Conservation (phyloP, 2,888 invertebrate genomes). For the Eupithecia exiguata region DNA sequence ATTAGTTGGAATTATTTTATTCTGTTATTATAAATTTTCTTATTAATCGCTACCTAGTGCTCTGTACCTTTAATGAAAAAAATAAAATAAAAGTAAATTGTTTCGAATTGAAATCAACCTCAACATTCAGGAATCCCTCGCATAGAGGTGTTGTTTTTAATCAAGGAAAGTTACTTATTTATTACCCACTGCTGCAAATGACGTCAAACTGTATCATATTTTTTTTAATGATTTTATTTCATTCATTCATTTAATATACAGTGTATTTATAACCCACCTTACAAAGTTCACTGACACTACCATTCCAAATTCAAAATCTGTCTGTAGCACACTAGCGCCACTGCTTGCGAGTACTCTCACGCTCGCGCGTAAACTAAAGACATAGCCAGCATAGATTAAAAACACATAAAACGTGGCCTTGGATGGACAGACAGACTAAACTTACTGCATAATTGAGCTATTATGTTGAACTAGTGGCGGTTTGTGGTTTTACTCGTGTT, state of each 20-base stretch:
- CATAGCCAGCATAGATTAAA: constrained; percentile 64
- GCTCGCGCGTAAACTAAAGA: constrained; percentile 50
- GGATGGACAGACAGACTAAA: constrained; percentile 41
- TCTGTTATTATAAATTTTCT: too few species aligned
- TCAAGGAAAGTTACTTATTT: neutral
- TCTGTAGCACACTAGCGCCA: constrained; percentile 47
- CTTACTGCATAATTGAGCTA: constrained; percentile 41
- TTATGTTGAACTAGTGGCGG: constrained; percentile 24
- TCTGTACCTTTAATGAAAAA: too few species aligned
- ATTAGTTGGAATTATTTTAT: too few species aligned
- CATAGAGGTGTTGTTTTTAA: neutral
- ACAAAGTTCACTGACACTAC: constrained; percentile 4
- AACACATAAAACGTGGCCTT: constrained; percentile 67
- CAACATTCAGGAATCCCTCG: neutral
- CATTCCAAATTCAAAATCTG: constrained; percentile 12
- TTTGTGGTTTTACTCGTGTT: constrained; percentile 3
- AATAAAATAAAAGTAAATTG: too few species aligned
- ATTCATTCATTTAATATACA: neutral
- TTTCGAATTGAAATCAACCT: too few species aligned
- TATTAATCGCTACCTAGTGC: too few species aligned
- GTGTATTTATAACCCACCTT: neutral
- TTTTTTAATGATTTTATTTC: neutral
- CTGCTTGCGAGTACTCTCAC: constrained; percentile 54
- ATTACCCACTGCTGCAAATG: too few species aligned
- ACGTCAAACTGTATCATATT: too few species aligned